Base-by-base conservation (phyloP, 1,140 invertebrate species). In the Neodiprion lecontei region DNA sequence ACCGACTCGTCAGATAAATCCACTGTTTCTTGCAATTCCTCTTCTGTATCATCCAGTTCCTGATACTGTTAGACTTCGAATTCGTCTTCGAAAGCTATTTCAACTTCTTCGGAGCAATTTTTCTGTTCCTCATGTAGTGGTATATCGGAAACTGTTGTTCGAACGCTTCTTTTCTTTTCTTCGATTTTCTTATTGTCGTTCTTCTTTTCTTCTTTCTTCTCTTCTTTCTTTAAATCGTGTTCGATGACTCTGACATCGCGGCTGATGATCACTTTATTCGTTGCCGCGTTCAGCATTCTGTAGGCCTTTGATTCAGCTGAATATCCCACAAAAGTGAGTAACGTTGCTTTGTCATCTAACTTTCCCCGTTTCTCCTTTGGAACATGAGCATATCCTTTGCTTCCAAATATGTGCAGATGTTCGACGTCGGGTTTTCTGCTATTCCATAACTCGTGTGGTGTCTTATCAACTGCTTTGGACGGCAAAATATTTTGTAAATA, bases 341-440 rank as follows among this genome's bases (percentile, higher is more conserved):
- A 66, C 67, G 21, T 49, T 28, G 77, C 77, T 65, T 81, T 82
- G 10, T 72, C 48, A 69, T 78, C 75, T 11, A 76, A 66, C 61
- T 83, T 79, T 61, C 70, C 73, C 21, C 78, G 61, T 67, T 76
- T 70, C 68, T 79, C 71, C 10, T 78, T 77, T n/a, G 78, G 83
- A 28, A 84, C 76, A 67, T 76, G 74, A 21, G 17, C 17, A 21
- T 79, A 85, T 9, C 81, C 81, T 49, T 53, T 67, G 70, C 76
- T 84, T 14, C 84, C 85, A 75, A 86, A 87, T 10, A 84, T 69
- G 71, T 75, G 47, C 9, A 83, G 48, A 76, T 85, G 72, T 17
- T 47, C 67, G 0, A 84, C 48, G 40, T 77, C 69, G 14, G 82
- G 79, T 66, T 80, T 82, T n/a, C 69, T 79, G 1, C 71, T 72